Base-by-base conservation (phyloP, 1,140 invertebrate genomes). In the Drosophila sproati region DNA sequence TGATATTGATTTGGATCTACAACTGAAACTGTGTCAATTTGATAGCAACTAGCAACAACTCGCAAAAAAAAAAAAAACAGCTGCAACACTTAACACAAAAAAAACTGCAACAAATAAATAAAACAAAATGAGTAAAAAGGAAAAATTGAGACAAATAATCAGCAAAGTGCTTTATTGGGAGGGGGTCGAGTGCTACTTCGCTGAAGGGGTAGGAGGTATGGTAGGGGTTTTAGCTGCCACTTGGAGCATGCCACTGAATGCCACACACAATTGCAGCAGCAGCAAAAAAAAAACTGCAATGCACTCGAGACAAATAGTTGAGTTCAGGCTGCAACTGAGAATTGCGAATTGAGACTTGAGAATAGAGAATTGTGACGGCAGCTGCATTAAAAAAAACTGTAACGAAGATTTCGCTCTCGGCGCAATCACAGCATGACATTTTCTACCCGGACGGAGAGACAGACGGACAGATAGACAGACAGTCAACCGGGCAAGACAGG, bases 1-100 rank as follows among this genome's bases (percentile, higher is more conserved):
- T 69, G 64, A 62, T 74, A 88, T 88, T 89, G 85, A 89, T 88
- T 89, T 80, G 39, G 41, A 76, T 68, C 56, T 41, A 7, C 35
- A 66, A 45, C 63, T 66, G 51, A 89, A 88, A 78, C 85, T 88
- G 82, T 88, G 83, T 88, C 83, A 89, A 83, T 74, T 88, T 89
- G 80, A 88, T 88, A 80, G 80, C 68, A 72, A 70, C 62, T 7
- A 39, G 3, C 31, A 60, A 35, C 10, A 45, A 43, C 20, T 20
- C 20, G 20, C 4, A 41, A 56, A 12, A 55, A 29, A 56, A 12
- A 55, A 29, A 31, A 41, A 28, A 32, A 8, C 31, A 52, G 47
- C 37, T 47, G 61, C 61, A 63, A 69, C 71, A 86, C 75, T 62
- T 78, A 51, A 43, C 43, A 39, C 48, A 32, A 12, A 48, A 28